These are phyloP conservation scores for Mastomys natalensis DNA, from an alignment of 2,113 vertebrate genomes.

Conservation along the genomic window DNA sequence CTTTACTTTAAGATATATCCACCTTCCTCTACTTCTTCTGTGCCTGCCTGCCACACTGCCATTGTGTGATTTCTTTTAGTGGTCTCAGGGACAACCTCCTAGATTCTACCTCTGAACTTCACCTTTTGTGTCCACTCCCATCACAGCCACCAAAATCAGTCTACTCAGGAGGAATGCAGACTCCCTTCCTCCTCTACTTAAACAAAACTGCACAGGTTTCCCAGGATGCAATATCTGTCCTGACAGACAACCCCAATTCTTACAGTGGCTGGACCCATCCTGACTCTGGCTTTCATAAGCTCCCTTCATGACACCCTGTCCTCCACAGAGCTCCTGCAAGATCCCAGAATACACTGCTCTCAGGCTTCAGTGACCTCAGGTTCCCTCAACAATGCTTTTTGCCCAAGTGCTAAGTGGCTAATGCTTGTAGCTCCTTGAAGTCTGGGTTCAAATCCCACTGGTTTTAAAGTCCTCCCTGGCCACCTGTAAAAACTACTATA, in stretches of 20 bases:
- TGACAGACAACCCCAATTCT: fast-evolving
- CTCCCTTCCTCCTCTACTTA: background rate
- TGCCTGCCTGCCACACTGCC: fast-evolving
- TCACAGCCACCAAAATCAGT: background rate
- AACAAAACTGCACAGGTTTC: background rate
- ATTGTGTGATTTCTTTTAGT: background rate
- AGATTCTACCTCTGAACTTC: fast-evolving
- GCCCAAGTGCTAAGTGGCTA: fast-evolving
- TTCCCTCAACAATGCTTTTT: background rate
- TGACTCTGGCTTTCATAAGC: background rate
- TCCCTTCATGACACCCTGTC: background rate
- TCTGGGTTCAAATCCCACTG: background rate
- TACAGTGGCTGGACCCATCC: fast-evolving
- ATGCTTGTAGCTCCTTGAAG: background rate
- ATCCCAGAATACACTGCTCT: fast-evolving
- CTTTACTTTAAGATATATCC: background rate
- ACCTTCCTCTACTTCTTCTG: background rate
- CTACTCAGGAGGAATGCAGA: fast-evolving
- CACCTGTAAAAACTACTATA: background rate
- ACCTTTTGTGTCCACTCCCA: fast-evolving
- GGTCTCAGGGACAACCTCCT: background rate
- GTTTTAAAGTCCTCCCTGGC: background rate
- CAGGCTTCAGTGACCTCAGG: background rate
- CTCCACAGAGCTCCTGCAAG: background rate
- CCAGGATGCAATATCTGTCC: fast-evolving